Conservation (phyloP, 2,888 invertebrate genomes). For the Marronus borbonicus region DNA sequence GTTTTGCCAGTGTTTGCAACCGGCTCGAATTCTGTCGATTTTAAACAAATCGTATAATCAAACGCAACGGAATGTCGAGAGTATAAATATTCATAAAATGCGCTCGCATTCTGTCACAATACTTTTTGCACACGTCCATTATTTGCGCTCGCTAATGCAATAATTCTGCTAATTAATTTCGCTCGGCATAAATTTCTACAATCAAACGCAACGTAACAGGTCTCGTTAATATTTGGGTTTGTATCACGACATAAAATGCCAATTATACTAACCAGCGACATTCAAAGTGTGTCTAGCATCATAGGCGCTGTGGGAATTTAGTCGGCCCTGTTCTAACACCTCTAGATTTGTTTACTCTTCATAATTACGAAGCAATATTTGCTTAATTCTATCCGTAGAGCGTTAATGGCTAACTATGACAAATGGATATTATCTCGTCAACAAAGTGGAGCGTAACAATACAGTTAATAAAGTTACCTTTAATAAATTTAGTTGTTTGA, state of each 20-base stretch:
- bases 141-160: conserved; percentile 1
- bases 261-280: background rate
- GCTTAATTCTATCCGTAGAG: background rate
- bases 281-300: background rate
- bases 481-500: background rate
- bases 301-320: background rate
- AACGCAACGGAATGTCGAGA: no score
- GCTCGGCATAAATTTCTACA: background rate
- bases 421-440: background rate
- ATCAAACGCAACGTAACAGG: background rate
- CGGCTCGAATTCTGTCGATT: no score
- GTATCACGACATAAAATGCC: background rate
- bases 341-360: background rate
- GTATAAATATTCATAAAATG: no score
- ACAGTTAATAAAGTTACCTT: background rate
- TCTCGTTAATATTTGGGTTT: background rate
- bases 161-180: conserved; percentile 3
- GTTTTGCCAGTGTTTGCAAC: no score
- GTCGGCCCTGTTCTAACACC: background rate
- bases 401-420: background rate
- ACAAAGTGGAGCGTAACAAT: background rate
- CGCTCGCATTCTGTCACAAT: background rate
- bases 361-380: background rate
- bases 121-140: background rate
- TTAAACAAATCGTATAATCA: no score